Evolutionary conservation across 1,140 invertebrate species (phyloP), one percentile per base, ranked within the genome.

Genomic region (Aethina tumida): DNA sequence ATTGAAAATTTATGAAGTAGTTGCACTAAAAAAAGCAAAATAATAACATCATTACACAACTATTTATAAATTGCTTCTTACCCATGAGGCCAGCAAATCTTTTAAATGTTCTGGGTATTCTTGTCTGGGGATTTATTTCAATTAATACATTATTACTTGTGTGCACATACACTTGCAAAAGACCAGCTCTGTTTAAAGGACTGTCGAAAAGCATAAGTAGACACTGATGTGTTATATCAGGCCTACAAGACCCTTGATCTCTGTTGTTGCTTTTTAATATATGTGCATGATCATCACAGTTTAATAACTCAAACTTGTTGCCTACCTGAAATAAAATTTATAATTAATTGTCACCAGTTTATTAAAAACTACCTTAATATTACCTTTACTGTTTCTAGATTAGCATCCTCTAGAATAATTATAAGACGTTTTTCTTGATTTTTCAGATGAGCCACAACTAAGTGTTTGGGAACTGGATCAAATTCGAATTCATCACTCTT

Each of bases 31-130:
- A 69, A 46, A 45, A 45, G 49, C 22, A 39, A 35, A 35, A 31
- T 16, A 22, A 28, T 37, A 21, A 22, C 24, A 30, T 9, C 27
- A 35, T 25, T 27, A 35, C 5, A 29, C 4, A 18, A 27, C 3
- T 14, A 21, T 20, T 13, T n/a, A 25, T 36, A 19, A 29, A 24
- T 41, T 32, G 34, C 21, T 40, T 55, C 64, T 65, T 74, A 94
- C 91, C 91, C 81, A 99, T 98, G 10, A 99, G 66, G 25, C 94
- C 95, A 57, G 93, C 91, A 75, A 99, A 99, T 58, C 96, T 73
- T 59, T 97, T 96, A 59, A 95, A 99, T 8, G 96, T 99, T 53
- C 96, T 75, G 1, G 97, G 97, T 59, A 99, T 96, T 57, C 96
- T 79, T 5, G 94, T 99, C 65, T 97, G 94, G 27, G 97, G 95